Conservation (phyloP, 2,888 invertebrate genomes). For the Drosophila mercatorum region DNA sequence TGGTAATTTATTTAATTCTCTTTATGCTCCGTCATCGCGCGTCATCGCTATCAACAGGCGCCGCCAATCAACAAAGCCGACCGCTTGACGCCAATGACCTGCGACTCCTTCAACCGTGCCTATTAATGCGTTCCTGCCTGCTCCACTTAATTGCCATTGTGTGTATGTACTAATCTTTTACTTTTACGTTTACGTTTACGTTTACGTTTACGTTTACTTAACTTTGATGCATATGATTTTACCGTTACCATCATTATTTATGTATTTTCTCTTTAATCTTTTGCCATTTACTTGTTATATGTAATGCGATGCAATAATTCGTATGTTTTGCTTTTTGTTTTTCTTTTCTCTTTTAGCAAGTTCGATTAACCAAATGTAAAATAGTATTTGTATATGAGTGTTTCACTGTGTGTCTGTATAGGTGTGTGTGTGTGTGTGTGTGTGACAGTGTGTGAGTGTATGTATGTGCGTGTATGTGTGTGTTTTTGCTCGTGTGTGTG, state of each 20-base stretch:
- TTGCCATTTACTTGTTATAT: conserved; percentile 65
- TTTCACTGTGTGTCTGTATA: conserved; percentile 10
- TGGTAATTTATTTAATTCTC: conserved; percentile 79
- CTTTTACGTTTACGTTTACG: conserved; percentile 28
- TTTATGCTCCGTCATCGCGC: conserved; percentile 38
- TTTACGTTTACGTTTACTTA: conserved; percentile 41
- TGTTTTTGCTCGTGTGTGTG: conserved; percentile 21
- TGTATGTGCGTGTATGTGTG: conserved; percentile 22
- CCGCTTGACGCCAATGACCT: conserved; percentile 27
- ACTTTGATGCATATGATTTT: conserved; percentile 74
- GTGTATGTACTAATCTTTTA: conserved; percentile 48
- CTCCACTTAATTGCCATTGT: conserved; percentile 35
- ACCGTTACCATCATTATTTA: conserved; percentile 16
- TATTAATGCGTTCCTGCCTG: conserved; percentile 31
- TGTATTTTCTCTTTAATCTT: conserved; percentile 16
- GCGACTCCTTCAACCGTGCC: conserved; percentile 24
- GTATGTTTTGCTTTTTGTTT: background rate
- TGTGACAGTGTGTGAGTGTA: conserved; percentile 21
- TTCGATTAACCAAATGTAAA: conserved; percentile 72
- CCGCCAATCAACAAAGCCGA: conserved; percentile 40
- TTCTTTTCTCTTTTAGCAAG: conserved; percentile 39
- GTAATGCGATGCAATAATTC: conserved; percentile 50
- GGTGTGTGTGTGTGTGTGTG: background rate
- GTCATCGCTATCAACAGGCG: conserved; percentile 10
- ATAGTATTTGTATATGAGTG: conserved; percentile 43